Evolutionary conservation across 2,888 invertebrate species (phyloP).

Genomic region (Cryptophagus acutangulus): DNA sequence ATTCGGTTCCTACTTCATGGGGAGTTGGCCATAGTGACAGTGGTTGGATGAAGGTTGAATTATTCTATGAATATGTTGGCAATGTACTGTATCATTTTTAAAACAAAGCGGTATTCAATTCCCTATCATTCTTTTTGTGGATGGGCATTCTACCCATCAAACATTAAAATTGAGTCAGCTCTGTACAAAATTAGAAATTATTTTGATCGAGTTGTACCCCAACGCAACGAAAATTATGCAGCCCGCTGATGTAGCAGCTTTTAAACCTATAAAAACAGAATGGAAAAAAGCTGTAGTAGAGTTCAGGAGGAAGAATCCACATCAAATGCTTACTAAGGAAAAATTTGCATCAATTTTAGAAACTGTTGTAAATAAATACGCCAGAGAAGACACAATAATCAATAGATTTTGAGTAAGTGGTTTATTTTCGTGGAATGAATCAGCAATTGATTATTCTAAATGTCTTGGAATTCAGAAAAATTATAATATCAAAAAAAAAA

Average conservation of each 20-base stretch:
- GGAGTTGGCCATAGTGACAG: conserved; percentile 16
- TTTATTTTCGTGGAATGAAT: conserved; percentile 21
- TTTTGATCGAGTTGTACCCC: conserved; percentile 30
- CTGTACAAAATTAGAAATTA: too few relatives aligned
- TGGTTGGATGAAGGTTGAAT: conserved; percentile 22
- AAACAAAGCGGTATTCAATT: too few relatives aligned
- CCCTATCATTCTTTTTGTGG: too few relatives aligned
- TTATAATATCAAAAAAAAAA: too few relatives aligned
- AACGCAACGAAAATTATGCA: conserved; percentile 30
- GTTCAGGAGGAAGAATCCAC: conserved; percentile 29
- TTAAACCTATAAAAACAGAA: conserved; percentile 27
- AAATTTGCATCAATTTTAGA: too few relatives aligned
- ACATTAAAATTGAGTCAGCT: too few relatives aligned
- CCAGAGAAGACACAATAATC: too few relatives aligned
- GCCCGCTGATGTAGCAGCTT: conserved; percentile 30
- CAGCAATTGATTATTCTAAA: conserved; percentile 18
- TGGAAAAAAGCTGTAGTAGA: conserved; percentile 34
- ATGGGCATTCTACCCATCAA: too few relatives aligned
- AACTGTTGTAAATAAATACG: conserved; percentile 13
- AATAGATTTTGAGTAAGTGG: conserved; percentile 22
- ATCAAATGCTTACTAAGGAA: too few relatives aligned
- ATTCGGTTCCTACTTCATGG: too few relatives aligned
- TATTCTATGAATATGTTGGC: too few relatives aligned
- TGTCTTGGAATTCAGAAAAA: conserved; percentile 15
- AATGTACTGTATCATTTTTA: too few relatives aligned